Conservation (phyloP, 2,113 vertebrate species). For the Caranx melampygus region DNA sequence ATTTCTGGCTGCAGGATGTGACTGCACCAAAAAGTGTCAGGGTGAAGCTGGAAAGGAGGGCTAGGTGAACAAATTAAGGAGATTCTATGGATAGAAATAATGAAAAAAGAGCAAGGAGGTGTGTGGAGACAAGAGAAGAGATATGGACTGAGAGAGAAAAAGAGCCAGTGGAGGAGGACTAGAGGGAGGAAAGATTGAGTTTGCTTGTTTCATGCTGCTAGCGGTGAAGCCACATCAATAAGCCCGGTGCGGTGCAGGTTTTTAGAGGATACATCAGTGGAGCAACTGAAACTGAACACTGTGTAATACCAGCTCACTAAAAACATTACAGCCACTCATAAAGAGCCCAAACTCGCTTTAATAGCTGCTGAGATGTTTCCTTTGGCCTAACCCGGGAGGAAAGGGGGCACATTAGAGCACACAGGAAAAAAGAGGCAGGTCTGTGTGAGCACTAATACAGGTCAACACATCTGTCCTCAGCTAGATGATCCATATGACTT, state of each 20-base stretch:
- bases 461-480: conserved; percentile 68
- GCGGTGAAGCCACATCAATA: conserved; percentile 62
- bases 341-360: conserved; percentile 70
- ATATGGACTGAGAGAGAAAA: conserved; percentile 10
- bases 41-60: conserved; percentile 4
- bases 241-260: conserved; percentile 56
- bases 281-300: conserved; percentile 74
- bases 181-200: conserved; percentile 30
- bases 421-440: conserved; percentile 43
- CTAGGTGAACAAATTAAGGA: conserved; percentile 31
- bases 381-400: conserved; percentile 62
- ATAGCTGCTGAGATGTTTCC: conserved; percentile 76
- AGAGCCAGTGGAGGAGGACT: neutral
- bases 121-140: conserved; percentile 14
- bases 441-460: conserved; percentile 55
- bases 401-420: conserved; percentile 49
- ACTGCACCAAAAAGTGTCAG: conserved; percentile 31
- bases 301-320: conserved; percentile 77
- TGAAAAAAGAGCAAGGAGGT: conserved; percentile 19
- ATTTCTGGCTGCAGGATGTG: conserved; percentile 24
- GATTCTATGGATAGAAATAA: conserved; percentile 30
- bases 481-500: conserved; percentile 61
- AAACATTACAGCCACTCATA: conserved; percentile 80
- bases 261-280: conserved; percentile 68
- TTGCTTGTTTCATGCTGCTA: conserved; percentile 38